A percentile compares a stretch with the other conserved stretches of the same genome.
Evolutionary conservation across 2,113 vertebrate genomes (phyloP).

Genomic region (Acrocephalus arundinaceus): DNA sequence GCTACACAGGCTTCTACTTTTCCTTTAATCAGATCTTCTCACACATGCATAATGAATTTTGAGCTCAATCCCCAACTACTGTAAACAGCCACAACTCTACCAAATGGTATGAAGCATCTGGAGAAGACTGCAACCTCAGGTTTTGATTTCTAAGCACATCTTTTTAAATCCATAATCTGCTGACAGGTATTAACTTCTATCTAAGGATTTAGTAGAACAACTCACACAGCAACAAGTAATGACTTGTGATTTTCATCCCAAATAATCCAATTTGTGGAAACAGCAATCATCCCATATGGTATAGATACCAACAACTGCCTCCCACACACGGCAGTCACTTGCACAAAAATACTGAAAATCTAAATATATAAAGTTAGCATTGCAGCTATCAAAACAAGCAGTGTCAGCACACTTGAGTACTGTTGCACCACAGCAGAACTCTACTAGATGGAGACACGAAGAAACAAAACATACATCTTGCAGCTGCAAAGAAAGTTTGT

Average conservation of each 20-base stretch:
- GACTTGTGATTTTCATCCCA: background rate
- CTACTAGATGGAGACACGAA: background rate
- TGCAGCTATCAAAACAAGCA: background rate
- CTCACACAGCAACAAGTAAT: background rate
- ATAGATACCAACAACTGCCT: background rate
- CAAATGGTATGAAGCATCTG: background rate
- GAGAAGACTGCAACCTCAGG: background rate
- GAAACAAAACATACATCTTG: background rate
- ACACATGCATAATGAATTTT: background rate
- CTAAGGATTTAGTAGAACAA: background rate
- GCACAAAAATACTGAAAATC: background rate
- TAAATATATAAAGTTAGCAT: background rate
- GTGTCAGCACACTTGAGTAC: background rate
- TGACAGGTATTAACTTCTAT: background rate
- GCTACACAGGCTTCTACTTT: background rate
- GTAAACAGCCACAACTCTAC: background rate
- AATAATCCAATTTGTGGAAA: conserved; percentile 6
- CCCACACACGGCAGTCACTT: accelerated
- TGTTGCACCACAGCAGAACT: background rate
- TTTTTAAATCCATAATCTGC: background rate
- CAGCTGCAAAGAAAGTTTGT: background rate
- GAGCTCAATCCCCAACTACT: background rate
- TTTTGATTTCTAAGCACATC: background rate
- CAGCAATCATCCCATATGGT: background rate
- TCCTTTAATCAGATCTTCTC: background rate